Base-by-base conservation (phyloP, 2,888 invertebrate species). In the Drosophila stalkeri region DNA sequence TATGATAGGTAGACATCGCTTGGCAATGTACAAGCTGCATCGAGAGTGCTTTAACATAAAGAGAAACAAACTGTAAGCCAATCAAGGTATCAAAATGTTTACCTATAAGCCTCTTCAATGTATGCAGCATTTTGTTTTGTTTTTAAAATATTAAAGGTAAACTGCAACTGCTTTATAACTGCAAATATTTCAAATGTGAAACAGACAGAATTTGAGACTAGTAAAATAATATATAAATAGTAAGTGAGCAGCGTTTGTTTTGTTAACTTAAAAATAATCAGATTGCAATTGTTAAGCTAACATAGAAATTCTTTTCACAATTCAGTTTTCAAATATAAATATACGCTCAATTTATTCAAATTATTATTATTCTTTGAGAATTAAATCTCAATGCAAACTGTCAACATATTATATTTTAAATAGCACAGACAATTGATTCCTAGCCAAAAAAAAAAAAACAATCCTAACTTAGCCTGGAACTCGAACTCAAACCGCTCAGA, bases 11-110 rank as follows among this genome's bases (percentile, higher is more conserved):
- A 46, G 46, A 46, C 51, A 54, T 23, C n/a, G 47, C 9, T 16
- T 54, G 23, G 7, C 23, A 23, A 2, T 46, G 23, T 2, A 31
- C 5, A 6, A 11, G 49, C n/a, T 49, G 49, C 31, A 31, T 49
- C 18, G 27, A 41, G 55, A 27, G 54, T 35, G 23, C 23, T 47
- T 2, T 33, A 9, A n/a, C n/a, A 11, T n/a, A 27, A 16, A 51
- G 39, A 27, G 35, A 18, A 31, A 12, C 39, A 47, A 59, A 8
- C 20, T 9, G 47, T 37, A 49, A 64, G 14, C 14, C 33, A 62
- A 35, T 51, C 63, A 62, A 51, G 33, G 33, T 20, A 57, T 62
- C 41, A 35, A 43, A 62, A 23, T 33, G 31, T 18, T 47, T 23
- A 11, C 23, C 33, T 16, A 0, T 33, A 57, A 44, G 33, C 33